Evolutionary conservation across 2,797 vertebrate species (phyloP).

Genomic region (Gila robusta): DNA sequence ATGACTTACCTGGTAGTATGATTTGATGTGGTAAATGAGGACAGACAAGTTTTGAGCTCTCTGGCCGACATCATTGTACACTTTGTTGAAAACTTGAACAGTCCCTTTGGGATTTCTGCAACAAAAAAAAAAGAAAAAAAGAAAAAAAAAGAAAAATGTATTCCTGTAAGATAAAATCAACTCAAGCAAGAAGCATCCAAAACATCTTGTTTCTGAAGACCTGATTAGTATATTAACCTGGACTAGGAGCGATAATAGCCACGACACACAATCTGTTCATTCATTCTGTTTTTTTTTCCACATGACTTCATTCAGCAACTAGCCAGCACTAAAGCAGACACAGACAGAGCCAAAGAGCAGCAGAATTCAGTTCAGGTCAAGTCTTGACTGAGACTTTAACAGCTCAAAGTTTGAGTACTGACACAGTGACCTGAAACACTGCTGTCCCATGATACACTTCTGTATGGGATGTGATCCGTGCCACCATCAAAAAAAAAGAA

Average conservation of each 20-base stretch:
- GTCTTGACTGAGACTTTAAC: background rate
- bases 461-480: background rate
- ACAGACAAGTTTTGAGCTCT: slow-evolving; percentile 89
- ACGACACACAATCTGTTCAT: slow-evolving; percentile 55
- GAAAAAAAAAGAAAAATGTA: background rate
- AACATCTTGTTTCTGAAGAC: slow-evolving; percentile 40
- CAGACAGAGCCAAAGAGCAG: slow-evolving; percentile 47
- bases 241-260: slow-evolving; percentile 58
- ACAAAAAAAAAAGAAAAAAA: background rate
- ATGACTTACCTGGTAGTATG: slow-evolving; percentile 90
- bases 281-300: slow-evolving; percentile 58
- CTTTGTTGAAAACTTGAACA: slow-evolving; percentile 85
- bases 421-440: slow-evolving; percentile 39
- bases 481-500: slow-evolving; percentile 1
- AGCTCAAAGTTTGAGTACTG: background rate
- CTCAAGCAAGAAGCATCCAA: background rate
- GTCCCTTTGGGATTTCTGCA: slow-evolving; percentile 86
- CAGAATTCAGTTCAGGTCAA: slow-evolving; percentile 21
- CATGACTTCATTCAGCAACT: slow-evolving; percentile 63
- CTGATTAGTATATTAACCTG: slow-evolving; percentile 37
- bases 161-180: background rate
- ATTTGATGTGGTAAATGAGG: slow-evolving; percentile 91
- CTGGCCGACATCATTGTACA: slow-evolving; percentile 86
- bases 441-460: slow-evolving; percentile 15
- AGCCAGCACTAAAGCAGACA: slow-evolving; percentile 33